A percentile compares a stretch with the other conserved stretches of the same genome.
phyloP scores from a whole-genome alignment of 2,888 invertebrate species.

The Drosophila diplacantha region DNA sequence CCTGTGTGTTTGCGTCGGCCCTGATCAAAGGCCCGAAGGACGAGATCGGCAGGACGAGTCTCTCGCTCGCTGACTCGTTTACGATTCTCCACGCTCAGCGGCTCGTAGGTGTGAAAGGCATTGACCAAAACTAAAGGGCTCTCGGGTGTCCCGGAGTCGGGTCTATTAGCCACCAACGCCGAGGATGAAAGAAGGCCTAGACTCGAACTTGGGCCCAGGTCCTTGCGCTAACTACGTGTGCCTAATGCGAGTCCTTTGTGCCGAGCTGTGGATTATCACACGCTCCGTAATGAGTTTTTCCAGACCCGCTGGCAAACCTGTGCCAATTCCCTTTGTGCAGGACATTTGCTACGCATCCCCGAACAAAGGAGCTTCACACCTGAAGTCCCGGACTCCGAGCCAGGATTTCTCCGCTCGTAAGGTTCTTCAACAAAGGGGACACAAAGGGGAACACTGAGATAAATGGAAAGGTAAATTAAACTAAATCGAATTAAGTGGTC shows the following conservation, averaged over 20 bases:
- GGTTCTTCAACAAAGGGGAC: slow-evolving; percentile 27
- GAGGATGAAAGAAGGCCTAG: slow-evolving; percentile 41
- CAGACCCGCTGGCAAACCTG: slow-evolving; percentile 67
- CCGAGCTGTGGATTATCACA: slow-evolving; percentile 69
- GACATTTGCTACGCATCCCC: slow-evolving; percentile 60
- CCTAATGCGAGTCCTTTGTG: slow-evolving; percentile 63
- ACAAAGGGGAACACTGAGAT: slow-evolving; percentile 7
- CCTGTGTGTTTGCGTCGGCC: slow-evolving; percentile 57
- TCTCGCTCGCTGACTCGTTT: slow-evolving; percentile 56
- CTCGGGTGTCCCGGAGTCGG: slow-evolving; percentile 5
- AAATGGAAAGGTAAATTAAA: slow-evolving; percentile 51
- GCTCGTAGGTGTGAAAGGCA: slow-evolving; percentile 64
- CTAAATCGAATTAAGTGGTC: slow-evolving; percentile 64
- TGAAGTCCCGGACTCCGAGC: slow-evolving; percentile 28
- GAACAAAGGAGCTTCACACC: slow-evolving; percentile 50
- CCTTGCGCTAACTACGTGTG: slow-evolving; percentile 71
- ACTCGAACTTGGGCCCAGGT: slow-evolving; percentile 18
- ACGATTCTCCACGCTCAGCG: slow-evolving; percentile 68
- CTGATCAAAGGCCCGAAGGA: slow-evolving; percentile 56
- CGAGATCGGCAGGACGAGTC: slow-evolving; percentile 31
- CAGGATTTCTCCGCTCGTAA: slow-evolving; percentile 40
- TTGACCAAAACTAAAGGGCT: slow-evolving; percentile 67
- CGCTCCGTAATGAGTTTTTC: slow-evolving; percentile 62
- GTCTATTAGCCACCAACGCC: slow-evolving; percentile 67
- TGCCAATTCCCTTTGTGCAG: slow-evolving; percentile 59